Conservation (phyloP, 1,140 invertebrate species). For the Apolygus lucorum region DNA sequence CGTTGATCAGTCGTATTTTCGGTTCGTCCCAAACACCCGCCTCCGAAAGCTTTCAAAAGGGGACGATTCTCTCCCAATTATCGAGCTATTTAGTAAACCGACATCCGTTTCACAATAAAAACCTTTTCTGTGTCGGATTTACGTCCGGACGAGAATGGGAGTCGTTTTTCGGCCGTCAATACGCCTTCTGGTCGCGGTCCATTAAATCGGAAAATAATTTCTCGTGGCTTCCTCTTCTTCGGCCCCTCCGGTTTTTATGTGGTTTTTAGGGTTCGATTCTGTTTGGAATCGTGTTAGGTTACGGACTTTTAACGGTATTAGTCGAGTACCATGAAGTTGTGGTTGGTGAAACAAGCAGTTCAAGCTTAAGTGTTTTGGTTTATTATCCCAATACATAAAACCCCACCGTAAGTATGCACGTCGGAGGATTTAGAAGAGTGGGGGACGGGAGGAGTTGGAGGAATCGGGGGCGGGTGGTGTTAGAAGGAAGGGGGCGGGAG, state of each 20-base stretch:
- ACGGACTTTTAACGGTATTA: too few species aligned
- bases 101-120: conserved; percentile 9
- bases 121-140: neutral
- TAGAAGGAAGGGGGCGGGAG: too few species aligned
- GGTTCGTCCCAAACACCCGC: neutral
- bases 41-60: neutral
- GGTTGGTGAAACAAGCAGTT: too few species aligned
- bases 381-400: too few species aligned
- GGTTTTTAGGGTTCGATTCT: too few species aligned
- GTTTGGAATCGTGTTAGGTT: too few species aligned
- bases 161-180: neutral
- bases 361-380: too few species aligned
- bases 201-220: conserved; percentile 9
- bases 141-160: neutral
- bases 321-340: too few species aligned
- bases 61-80: conserved; percentile 2
- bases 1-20: neutral
- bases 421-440: too few species aligned
- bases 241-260: neutral
- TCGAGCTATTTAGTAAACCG: conserved; percentile 7
- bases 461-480: too few species aligned
- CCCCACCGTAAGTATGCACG: too few species aligned
- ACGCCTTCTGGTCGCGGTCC: neutral
- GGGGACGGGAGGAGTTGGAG: too few species aligned
- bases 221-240: neutral